phyloP scores from a whole-genome alignment of 1,140 invertebrate genomes.

The Orussus abietinus region DNA sequence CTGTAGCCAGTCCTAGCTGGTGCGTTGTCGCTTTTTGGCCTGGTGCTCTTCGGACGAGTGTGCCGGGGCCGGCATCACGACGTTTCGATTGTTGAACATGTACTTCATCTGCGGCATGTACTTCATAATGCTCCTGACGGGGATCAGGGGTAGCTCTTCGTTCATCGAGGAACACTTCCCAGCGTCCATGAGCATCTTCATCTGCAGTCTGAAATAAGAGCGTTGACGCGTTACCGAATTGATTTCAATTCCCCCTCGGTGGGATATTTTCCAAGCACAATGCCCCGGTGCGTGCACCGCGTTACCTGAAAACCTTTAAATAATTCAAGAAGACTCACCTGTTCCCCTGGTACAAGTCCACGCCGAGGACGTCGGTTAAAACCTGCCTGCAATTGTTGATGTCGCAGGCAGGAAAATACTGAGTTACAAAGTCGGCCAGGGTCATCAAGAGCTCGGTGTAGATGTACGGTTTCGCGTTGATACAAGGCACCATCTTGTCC shows the following conservation, averaged over 20 bases:
- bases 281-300: too few species aligned
- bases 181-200: constrained; percentile 68
- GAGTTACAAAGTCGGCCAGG: constrained; percentile 71
- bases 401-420: constrained; percentile 74
- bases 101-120: constrained; percentile 84
- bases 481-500: constrained; percentile 76
- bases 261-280: neutral
- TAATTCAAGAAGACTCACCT: too few species aligned
- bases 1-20: constrained; percentile 63
- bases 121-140: constrained; percentile 75
- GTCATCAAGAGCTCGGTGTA: constrained; percentile 78
- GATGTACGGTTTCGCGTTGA: constrained; percentile 80
- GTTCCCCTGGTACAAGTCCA: constrained; percentile 78
- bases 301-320: constrained; percentile 4
- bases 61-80: constrained; percentile 34
- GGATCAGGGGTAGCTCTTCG: constrained; percentile 66
- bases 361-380: constrained; percentile 68
- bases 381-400: constrained; percentile 71
- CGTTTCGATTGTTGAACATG: constrained; percentile 59
- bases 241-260: too few species aligned
- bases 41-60: constrained; percentile 49
- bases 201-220: constrained; percentile 64
- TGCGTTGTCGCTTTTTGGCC: constrained; percentile 58
- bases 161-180: constrained; percentile 66
- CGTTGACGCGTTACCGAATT: neutral